Conservation (phyloP, 1,140 invertebrate species). For the Paramacrobiotus metropolitanus region DNA sequence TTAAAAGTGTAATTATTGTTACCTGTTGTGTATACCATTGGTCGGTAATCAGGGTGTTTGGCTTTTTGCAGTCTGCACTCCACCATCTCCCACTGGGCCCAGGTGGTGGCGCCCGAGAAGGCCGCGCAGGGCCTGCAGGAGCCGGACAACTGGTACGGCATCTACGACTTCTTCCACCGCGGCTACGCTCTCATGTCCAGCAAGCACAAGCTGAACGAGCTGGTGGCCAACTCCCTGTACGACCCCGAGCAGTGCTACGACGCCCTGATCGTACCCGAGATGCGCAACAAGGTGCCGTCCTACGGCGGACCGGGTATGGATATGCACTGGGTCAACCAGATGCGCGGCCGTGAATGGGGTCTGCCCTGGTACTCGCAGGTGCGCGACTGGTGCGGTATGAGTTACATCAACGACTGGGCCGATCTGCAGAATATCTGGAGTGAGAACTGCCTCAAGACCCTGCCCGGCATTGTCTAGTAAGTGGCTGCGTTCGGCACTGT, state of each 20-base stretch:
- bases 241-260: conserved; percentile 5
- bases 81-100: not conserved
- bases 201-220: not conserved
- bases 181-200: not conserved
- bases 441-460: not conserved
- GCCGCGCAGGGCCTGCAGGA: not conserved
- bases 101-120: not conserved
- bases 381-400: not conserved
- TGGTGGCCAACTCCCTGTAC: not conserved
- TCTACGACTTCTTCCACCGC: not conserved
- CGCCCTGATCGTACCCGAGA: not conserved
- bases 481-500: not conserved
- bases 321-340: not conserved
- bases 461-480: not conserved
- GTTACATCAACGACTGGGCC: not conserved
- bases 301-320: not conserved
- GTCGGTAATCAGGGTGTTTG: no score
- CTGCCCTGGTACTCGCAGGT: not conserved
- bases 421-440: not conserved
- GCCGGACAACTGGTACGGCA: not conserved
- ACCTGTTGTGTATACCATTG: no score
- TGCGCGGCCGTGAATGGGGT: not conserved
- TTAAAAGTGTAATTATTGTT: no score
- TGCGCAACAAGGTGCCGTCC: not conserved
- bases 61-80: not conserved